Conservation (phyloP, 2,797 vertebrate species). For the Pangasius djambal region DNA sequence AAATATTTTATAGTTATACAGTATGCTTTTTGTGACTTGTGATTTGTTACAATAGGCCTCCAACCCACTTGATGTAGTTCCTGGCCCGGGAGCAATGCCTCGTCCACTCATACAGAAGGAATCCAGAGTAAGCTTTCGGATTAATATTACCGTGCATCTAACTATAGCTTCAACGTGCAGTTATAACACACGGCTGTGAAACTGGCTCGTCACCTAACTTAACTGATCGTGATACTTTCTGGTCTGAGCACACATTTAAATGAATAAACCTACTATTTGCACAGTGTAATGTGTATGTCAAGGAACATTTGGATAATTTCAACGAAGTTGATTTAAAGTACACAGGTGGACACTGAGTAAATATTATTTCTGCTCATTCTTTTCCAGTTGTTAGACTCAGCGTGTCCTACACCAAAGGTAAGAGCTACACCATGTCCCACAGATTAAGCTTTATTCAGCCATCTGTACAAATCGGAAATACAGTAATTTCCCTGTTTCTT, state of each 20-base stretch:
- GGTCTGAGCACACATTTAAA: too few species aligned
- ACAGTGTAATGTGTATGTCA: not conserved
- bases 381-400: slow-evolving; percentile 93
- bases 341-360: not conserved
- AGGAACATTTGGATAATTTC: not conserved
- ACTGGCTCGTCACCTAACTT: not conserved
- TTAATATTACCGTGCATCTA: not conserved
- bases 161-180: not conserved
- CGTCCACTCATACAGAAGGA: slow-evolving; percentile 96
- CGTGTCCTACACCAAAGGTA: slow-evolving; percentile 97
- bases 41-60: slow-evolving; percentile 80
- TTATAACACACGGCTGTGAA: not conserved
- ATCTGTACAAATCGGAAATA: not conserved
- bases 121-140: slow-evolving; percentile 84
- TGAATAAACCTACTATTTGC: not conserved
- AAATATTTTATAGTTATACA: not conserved
- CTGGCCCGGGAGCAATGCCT: slow-evolving; percentile 90
- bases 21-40: not conserved
- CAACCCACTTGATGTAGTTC: slow-evolving; percentile 92
- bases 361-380: not conserved
- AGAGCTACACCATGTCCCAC: slow-evolving; percentile 61
- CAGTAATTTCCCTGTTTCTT: not conserved
- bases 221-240: not conserved
- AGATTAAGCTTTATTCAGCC: slow-evolving; percentile 7
- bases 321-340: slow-evolving; percentile 1